Percentiles rank a stretch among this genome's conserved stretches.
Evolutionary conservation across 1,140 invertebrate genomes (phyloP).

Genomic region (Rhizoglyphus robini): DNA sequence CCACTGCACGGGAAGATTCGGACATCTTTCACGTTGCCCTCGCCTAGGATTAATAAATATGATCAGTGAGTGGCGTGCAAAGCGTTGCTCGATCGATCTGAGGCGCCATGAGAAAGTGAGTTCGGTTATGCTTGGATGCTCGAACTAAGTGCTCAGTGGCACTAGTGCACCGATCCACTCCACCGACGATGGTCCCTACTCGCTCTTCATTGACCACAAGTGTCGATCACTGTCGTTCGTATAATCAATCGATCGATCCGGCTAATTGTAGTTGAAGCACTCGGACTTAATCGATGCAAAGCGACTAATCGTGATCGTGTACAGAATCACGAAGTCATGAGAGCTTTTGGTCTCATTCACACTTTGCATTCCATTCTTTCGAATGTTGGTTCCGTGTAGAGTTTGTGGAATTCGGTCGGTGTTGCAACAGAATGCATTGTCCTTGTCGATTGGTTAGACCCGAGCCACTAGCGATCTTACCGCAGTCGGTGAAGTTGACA

Average conservation of each 20-base stretch:
- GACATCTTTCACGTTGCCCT: conserved; percentile 23
- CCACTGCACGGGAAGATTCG: conserved; percentile 18
- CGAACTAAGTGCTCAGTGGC: too few relatives aligned
- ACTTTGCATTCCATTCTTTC: neutral
- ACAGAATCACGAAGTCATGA: neutral
- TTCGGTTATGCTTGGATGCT: too few relatives aligned
- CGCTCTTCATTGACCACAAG: too few relatives aligned
- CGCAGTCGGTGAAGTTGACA: conserved; percentile 23
- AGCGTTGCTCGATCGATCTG: neutral
- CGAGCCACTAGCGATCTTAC: neutral
- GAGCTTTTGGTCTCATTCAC: too few relatives aligned
- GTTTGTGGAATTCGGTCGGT: neutral
- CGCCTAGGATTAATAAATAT: neutral
- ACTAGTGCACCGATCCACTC: too few relatives aligned
- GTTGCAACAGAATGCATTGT: neutral
- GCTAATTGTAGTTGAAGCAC: too few relatives aligned
- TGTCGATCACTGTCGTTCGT: too few relatives aligned
- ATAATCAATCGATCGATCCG: too few relatives aligned
- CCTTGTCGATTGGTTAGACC: too few relatives aligned
- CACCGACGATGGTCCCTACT: too few relatives aligned
- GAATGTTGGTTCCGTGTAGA: neutral
- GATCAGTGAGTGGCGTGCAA: neutral
- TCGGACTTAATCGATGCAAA: too few relatives aligned
- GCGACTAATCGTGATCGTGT: neutral
- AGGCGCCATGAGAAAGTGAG: too few relatives aligned